Evolutionary conservation across 2,113 vertebrate genomes (phyloP).

Genomic region (Gorilla gorilla): DNA sequence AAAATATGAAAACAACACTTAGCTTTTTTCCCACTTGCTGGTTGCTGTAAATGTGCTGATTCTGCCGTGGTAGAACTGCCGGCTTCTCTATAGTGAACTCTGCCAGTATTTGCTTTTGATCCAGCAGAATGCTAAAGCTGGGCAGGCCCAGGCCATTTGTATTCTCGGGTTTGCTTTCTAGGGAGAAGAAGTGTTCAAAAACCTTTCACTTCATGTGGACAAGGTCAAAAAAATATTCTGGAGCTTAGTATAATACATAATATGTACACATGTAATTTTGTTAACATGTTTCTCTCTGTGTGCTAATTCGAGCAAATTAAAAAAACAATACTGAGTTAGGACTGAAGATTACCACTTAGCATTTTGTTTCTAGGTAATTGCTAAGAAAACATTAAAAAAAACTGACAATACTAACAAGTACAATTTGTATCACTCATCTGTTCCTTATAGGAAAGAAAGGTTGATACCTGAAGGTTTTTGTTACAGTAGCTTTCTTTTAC

Average conservation of each 20-base stretch:
- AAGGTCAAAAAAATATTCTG: constrained; percentile 78
- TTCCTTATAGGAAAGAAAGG: constrained; percentile 34
- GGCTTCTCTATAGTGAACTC: background rate
- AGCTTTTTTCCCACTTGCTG: constrained; percentile 33
- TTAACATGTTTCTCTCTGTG: background rate
- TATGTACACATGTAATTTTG: background rate
- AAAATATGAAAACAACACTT: constrained; percentile 64
- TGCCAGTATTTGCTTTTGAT: constrained; percentile 73
- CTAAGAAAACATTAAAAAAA: constrained; percentile 35
- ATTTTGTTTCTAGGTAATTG: constrained; percentile 62
- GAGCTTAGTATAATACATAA: constrained; percentile 14
- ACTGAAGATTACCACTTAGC: constrained; percentile 49
- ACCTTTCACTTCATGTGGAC: constrained; percentile 72
- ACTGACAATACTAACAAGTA: background rate
- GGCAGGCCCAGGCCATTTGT: constrained; percentile 57
- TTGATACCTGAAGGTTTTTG: background rate
- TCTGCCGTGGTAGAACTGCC: constrained; percentile 52
- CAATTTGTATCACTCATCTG: background rate
- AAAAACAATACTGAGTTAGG: constrained; percentile 51
- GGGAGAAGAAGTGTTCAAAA: constrained; percentile 71
- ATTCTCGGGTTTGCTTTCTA: constrained; percentile 75
- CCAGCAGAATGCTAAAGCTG: constrained; percentile 51
- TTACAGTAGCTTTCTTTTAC: constrained; percentile 31
- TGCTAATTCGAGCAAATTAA: constrained; percentile 54
- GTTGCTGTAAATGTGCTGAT: constrained; percentile 12